Percentiles rank a stretch among this genome's conserved stretches.
Conservation (phyloP, 2,888 invertebrate species). For the Mystacides longicornis region DNA sequence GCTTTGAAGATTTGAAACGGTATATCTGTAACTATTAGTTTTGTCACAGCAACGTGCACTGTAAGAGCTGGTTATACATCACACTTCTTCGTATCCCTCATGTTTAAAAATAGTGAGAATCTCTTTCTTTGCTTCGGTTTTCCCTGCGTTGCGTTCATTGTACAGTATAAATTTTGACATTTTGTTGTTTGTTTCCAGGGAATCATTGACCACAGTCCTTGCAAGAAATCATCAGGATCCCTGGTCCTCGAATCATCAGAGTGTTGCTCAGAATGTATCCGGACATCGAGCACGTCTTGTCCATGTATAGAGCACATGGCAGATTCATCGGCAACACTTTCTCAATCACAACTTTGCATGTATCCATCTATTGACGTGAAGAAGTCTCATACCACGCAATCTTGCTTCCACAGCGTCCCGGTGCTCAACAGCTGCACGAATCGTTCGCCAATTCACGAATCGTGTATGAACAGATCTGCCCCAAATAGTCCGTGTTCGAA, state of each 20-base stretch:
- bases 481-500: constrained; percentile 23
- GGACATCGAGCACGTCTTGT: constrained; percentile 57
- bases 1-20: no score
- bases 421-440: constrained; percentile 20
- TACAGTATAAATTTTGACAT: no score
- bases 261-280: constrained; percentile 37
- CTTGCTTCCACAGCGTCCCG: constrained; percentile 25
- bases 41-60: no score
- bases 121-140: no score
- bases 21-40: no score
- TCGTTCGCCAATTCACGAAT: constrained; percentile 13
- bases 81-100: no score
- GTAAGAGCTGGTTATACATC: no score
- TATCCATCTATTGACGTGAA: constrained; percentile 20
- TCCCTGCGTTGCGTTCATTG: no score
- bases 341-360: constrained; percentile 21
- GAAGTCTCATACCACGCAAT: constrained; percentile 1
- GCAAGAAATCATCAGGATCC: constrained; percentile 43
- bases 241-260: constrained; percentile 45
- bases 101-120: no score
- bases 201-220: constrained; percentile 51
- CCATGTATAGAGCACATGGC: constrained; percentile 59
- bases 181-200: constrained; percentile 36
- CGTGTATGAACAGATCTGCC: constrained; percentile 21
- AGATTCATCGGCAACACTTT: constrained; percentile 26